Evolutionary conservation across 2,888 invertebrate genomes (phyloP).

Genomic region (Napeogenes inachia): DNA sequence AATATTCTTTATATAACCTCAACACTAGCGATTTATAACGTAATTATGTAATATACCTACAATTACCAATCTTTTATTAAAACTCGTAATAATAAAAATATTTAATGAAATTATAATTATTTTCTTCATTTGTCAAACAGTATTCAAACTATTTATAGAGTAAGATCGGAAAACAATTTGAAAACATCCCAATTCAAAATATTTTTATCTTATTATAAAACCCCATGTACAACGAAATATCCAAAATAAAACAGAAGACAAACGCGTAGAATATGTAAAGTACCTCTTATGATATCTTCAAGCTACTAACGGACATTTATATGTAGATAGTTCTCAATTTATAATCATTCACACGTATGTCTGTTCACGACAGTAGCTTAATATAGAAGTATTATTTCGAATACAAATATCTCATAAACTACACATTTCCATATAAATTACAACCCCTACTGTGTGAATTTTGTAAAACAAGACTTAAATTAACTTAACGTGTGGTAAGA

Average conservation of each 20-base stretch:
- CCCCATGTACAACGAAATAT: background rate
- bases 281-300: background rate
- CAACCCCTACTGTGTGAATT: constrained; percentile 19
- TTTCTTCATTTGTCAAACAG: too few relatives aligned
- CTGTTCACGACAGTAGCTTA: constrained; percentile 40
- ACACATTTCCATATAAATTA: constrained; percentile 31
- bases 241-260: background rate
- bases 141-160: too few relatives aligned
- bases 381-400: constrained; percentile 33
- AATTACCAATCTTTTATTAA: too few relatives aligned
- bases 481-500: background rate
- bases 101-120: too few relatives aligned
- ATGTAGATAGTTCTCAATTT: constrained; percentile 23
- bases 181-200: too few relatives aligned
- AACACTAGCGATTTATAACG: too few relatives aligned
- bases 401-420: constrained; percentile 32
- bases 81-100: too few relatives aligned
- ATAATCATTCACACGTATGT: constrained; percentile 33
- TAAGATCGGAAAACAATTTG: too few relatives aligned
- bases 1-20: too few relatives aligned
- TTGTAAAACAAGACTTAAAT: background rate
- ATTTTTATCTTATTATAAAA: background rate
- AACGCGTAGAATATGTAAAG: background rate
- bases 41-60: too few relatives aligned
- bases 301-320: background rate